Conservation (phyloP, 2,113 vertebrate species). For the Triplophysa rosa region DNA sequence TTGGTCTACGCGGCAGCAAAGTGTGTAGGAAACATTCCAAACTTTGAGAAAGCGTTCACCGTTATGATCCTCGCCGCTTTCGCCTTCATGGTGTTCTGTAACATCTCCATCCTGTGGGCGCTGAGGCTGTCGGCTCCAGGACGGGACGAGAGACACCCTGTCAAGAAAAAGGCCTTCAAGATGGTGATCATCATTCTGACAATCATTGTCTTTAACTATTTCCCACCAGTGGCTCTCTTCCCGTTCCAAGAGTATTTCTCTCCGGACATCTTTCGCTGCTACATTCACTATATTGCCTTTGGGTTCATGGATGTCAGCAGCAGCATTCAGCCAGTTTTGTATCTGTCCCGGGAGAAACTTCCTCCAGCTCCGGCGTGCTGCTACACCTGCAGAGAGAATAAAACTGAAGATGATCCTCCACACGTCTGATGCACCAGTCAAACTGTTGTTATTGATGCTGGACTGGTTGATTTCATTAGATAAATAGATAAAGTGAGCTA, state of each 20-base stretch:
- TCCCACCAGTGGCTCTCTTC: slow-evolving; percentile 74
- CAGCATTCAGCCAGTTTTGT: slow-evolving; percentile 76
- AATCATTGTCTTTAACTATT: slow-evolving; percentile 77
- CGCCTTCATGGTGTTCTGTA: slow-evolving; percentile 75
- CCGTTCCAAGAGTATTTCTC: slow-evolving; percentile 72
- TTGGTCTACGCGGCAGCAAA: slow-evolving; percentile 65
- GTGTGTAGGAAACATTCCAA: slow-evolving; percentile 59
- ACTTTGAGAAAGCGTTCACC: slow-evolving; percentile 69
- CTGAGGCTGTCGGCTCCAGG: slow-evolving; percentile 63
- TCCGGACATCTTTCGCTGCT: slow-evolving; percentile 62
- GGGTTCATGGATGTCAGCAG: slow-evolving; percentile 78
- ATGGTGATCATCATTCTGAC: slow-evolving; percentile 74
- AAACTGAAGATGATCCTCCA: slow-evolving; percentile 2
- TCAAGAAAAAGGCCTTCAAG: slow-evolving; percentile 78
- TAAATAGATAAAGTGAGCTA: no score
- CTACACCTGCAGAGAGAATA: slow-evolving; percentile 40
- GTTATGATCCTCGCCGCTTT: slow-evolving; percentile 69
- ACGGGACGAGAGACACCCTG: slow-evolving; percentile 71
- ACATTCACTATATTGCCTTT: slow-evolving; percentile 68
- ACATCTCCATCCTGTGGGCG: slow-evolving; percentile 68
- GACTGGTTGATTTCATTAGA: not conserved
- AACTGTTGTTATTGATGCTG: no score
- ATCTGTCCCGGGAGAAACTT: slow-evolving; percentile 68
- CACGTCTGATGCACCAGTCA: not conserved
- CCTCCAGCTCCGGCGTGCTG: slow-evolving; percentile 40